Evolutionary conservation across 2,888 invertebrate genomes (phyloP).

Genomic region (Notocelia uddmanniana): DNA sequence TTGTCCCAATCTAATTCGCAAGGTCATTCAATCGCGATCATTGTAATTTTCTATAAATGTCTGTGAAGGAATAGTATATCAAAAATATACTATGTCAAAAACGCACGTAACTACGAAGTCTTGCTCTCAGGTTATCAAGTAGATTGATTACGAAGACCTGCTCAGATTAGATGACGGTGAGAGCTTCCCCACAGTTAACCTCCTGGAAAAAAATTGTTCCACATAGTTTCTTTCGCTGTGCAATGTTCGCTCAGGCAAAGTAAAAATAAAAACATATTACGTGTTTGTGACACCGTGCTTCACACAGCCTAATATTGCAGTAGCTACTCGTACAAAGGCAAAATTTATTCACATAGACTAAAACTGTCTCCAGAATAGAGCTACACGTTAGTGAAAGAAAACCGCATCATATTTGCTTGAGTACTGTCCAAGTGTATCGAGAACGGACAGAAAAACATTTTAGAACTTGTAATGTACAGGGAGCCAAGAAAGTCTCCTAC

Average conservation of each 20-base stretch:
- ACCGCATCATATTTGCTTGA: background rate
- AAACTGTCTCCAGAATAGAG: background rate
- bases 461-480: no score
- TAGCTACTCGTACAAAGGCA: background rate
- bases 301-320: no score
- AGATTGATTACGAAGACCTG: no score
- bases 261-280: background rate
- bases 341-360: background rate
- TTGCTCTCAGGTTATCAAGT: no score
- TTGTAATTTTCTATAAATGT: background rate
- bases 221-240: slow-evolving; percentile 15
- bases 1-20: background rate
- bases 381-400: background rate
- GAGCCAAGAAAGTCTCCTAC: no score
- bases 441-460: background rate
- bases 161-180: no score
- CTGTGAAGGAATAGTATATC: no score
- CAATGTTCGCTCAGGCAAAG: slow-evolving; percentile 33
- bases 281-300: no score
- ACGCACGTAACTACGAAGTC: no score
- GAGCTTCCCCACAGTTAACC: background rate
- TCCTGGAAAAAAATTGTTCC: background rate
- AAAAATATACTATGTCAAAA: no score
- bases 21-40: background rate
- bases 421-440: background rate